Evolutionary conservation across 2,888 invertebrate genomes (phyloP).

Genomic region (Hydropsyche betteni): DNA sequence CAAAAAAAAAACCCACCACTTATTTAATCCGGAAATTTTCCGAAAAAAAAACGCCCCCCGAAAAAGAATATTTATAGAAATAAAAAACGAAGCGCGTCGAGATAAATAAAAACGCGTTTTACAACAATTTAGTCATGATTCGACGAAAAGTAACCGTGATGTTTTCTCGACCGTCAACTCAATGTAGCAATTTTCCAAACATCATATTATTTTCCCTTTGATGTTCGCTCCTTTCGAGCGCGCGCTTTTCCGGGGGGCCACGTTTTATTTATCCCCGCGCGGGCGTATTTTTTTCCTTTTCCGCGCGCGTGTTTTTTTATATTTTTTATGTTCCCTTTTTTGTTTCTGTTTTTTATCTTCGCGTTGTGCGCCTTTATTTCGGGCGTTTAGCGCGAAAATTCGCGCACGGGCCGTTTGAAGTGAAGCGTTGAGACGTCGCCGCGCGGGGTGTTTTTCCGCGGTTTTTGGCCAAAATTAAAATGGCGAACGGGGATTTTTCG

Average conservation of each 20-base stretch:
- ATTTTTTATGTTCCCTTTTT: not conserved
- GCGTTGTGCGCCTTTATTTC: conserved; percentile 6
- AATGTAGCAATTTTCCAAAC: conserved; percentile 46
- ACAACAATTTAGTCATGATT: conserved; percentile 29
- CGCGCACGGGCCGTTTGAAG: conserved; percentile 26
- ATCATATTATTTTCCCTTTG: conserved; percentile 44
- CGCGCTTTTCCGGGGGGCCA: conserved; percentile 3
- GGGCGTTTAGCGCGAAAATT: conserved; percentile 28
- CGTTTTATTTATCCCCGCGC: conserved; percentile 23
- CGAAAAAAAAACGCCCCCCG: too few relatives aligned
- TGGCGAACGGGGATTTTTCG: conserved; percentile 6
- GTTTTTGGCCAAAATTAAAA: conserved; percentile 19
- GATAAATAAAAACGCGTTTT: conserved; percentile 11
- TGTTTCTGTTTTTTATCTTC: not conserved
- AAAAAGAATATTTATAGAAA: not conserved
- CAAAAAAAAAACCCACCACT: too few relatives aligned
- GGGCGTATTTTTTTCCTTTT: not conserved
- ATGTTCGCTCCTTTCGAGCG: conserved; percentile 31
- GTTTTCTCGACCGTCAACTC: conserved; percentile 38
- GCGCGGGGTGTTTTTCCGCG: conserved; percentile 20
- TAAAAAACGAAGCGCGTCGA: not conserved
- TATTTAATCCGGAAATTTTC: too few relatives aligned
- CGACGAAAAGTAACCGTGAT: conserved; percentile 24
- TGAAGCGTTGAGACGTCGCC: conserved; percentile 25
- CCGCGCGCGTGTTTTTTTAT: not conserved